Base-by-base conservation (phyloP, 2,888 invertebrate genomes). In the Capitulum mitella region DNA sequence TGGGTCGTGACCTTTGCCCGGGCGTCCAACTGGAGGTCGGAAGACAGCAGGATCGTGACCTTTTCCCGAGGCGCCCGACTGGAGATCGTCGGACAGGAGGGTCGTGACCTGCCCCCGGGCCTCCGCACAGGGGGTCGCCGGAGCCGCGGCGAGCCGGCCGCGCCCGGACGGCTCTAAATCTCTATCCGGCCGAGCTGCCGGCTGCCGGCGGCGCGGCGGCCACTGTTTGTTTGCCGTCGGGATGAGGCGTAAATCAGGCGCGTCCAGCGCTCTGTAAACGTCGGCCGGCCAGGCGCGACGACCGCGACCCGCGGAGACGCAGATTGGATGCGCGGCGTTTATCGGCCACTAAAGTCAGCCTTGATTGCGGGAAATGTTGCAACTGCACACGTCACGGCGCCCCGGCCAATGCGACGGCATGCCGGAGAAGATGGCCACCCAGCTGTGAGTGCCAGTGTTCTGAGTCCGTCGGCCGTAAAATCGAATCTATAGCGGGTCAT, bases 351-450 rank as follows among this genome's bases (percentile, higher is more conserved):
- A 70, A 70, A 37, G 70, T 70, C 70, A 26, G 26, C 70, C 37
- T 70, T 70, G 70, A 70, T 70, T 40, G 70, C 70, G 34, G 14
- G 70, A 40, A 64, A 70, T 70, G 70, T 70, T 70, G 70, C 70
- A 70, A 70, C 40, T 32, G 64, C 64, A 34, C 64, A 32, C 64
- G 64, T 34, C 64, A 34, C 64, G 64, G 29, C 16, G 34, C 34
- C 64, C 19, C 19, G 64, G 6, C 64, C 34, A 34, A 34, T 64
- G 34, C 64, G 34, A 64, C 19, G 64, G 34, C 34, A 64, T 64
- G 64, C 19, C 64, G 64, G 34, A 19, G 14, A 29, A 29, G 5
- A 58, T 58, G 64, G 64, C 64, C 34, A 34, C 64, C 64, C 64
- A 64, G 3, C 34, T 16, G 64, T 16, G 64, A 14, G 34, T 1